Percentiles rank a stretch among this genome's conserved stretches.
Evolutionary conservation across 1,140 invertebrate species (phyloP).

Genomic region (Euwallacea similis): DNA sequence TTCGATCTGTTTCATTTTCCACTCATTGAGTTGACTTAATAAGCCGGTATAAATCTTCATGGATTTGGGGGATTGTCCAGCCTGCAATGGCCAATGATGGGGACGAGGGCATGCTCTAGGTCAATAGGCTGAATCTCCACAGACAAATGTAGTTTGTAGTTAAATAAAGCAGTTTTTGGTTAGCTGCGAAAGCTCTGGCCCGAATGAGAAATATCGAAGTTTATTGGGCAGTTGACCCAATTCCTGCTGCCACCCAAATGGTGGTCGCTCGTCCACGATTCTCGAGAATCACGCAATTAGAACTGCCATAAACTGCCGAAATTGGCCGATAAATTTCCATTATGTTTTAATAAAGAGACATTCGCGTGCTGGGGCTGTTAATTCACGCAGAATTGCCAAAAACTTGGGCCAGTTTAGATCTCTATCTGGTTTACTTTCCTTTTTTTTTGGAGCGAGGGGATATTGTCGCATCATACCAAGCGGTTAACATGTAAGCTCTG

Average conservation of each 20-base stretch:
- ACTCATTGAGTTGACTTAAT: slow-evolving; percentile 32
- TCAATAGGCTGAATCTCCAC: too few species aligned
- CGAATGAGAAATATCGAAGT: background rate
- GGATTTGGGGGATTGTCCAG: too few species aligned
- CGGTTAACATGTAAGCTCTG: too few species aligned
- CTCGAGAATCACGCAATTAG: slow-evolving; percentile 25
- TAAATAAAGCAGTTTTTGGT: too few species aligned
- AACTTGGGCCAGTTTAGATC: too few species aligned
- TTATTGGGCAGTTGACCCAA: background rate
- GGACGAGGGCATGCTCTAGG: too few species aligned
- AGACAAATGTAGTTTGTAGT: too few species aligned
- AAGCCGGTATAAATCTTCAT: slow-evolving; percentile 27
- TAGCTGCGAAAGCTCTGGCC: background rate
- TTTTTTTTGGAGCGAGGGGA: too few species aligned
- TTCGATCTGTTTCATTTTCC: slow-evolving; percentile 33
- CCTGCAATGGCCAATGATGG: too few species aligned
- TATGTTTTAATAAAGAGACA: slow-evolving; percentile 31
- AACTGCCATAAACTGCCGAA: slow-evolving; percentile 21
- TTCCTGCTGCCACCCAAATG: background rate
- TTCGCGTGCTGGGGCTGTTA: slow-evolving; percentile 16
- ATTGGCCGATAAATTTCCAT: slow-evolving; percentile 30
- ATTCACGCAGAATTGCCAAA: too few species aligned
- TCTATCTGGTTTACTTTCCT: too few species aligned
- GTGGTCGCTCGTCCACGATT: slow-evolving; percentile 1
- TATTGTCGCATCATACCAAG: too few species aligned